Conservation (phyloP, 2,888 invertebrate species). For the Drosophila melanosoma region DNA sequence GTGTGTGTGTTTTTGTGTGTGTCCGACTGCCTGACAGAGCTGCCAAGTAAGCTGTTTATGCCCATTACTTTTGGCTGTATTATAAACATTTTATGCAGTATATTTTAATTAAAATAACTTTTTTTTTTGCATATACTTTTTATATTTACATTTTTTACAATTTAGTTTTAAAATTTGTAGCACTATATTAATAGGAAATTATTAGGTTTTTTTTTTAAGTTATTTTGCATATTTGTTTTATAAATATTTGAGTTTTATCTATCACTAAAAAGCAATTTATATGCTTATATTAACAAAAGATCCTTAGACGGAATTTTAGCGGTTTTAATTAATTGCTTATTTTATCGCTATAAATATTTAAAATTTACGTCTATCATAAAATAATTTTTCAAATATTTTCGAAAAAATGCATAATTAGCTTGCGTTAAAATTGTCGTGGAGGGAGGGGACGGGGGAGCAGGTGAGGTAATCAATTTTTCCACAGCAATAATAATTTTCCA, state of each 20-base stretch:
- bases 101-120: not conserved
- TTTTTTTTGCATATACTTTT: not conserved
- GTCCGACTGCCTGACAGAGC: conserved; percentile 14
- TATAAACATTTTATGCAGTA: not conserved
- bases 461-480: not conserved
- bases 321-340: not conserved
- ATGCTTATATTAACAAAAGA: not conserved
- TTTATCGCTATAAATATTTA: not conserved
- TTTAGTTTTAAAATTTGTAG: not conserved
- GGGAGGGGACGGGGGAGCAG: not conserved
- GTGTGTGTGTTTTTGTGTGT: conserved; percentile 13
- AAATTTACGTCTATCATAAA: not conserved
- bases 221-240: not conserved
- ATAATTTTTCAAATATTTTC: not conserved
- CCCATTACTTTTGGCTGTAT: conserved; percentile 9
- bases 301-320: not conserved
- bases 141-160: not conserved
- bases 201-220: not conserved
- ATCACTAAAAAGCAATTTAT: not conserved
- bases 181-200: not conserved
- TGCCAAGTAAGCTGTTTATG: conserved; percentile 8
- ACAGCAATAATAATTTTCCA: not conserved
- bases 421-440: not conserved
- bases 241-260: not conserved
- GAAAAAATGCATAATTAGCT: not conserved